A percentile compares a stretch with the other conserved stretches of the same genome.
phyloP scores from a whole-genome alignment of 2,113 vertebrate species.

The Sinocyclocheilus anophthalmus region DNA sequence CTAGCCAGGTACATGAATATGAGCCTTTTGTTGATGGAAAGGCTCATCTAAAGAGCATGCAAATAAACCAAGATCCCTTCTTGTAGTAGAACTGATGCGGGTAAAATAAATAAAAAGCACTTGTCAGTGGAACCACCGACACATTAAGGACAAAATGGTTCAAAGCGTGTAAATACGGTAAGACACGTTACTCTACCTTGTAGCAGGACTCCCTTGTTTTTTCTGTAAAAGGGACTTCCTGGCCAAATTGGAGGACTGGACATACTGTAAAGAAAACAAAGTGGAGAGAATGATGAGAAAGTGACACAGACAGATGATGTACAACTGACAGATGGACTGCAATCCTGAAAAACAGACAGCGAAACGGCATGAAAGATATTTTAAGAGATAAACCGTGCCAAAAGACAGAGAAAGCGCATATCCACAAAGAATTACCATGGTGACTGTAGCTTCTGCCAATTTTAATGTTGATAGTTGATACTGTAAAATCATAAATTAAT shows the following conservation, averaged over 20 bases:
- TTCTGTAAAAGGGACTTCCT: constrained; percentile 96
- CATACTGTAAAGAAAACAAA: constrained; percentile 70
- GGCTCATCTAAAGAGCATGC: constrained; percentile 50
- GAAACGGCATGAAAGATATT: constrained; percentile 26
- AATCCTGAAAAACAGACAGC: constrained; percentile 2
- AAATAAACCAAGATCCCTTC: constrained; percentile 51
- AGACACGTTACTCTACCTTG: constrained; percentile 81
- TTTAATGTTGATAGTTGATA: not conserved
- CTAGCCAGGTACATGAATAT: constrained; percentile 69
- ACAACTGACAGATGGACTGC: not conserved
- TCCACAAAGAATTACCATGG: not conserved
- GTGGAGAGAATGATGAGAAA: not conserved
- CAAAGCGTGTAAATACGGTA: not conserved
- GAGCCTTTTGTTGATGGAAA: constrained; percentile 51
- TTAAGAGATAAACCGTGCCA: not conserved
- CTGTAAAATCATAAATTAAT: not conserved
- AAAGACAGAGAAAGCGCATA: not conserved
- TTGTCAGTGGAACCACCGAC: constrained; percentile 22
- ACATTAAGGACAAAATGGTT: not conserved
- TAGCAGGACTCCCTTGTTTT: constrained; percentile 92
- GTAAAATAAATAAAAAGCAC: constrained; percentile 26
- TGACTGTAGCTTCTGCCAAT: not conserved
- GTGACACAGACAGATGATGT: not conserved
- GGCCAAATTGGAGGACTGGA: constrained; percentile 95
- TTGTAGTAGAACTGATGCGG: constrained; percentile 45